Conservation (phyloP, 2,888 invertebrate genomes). For the Ectobius pallidus region DNA sequence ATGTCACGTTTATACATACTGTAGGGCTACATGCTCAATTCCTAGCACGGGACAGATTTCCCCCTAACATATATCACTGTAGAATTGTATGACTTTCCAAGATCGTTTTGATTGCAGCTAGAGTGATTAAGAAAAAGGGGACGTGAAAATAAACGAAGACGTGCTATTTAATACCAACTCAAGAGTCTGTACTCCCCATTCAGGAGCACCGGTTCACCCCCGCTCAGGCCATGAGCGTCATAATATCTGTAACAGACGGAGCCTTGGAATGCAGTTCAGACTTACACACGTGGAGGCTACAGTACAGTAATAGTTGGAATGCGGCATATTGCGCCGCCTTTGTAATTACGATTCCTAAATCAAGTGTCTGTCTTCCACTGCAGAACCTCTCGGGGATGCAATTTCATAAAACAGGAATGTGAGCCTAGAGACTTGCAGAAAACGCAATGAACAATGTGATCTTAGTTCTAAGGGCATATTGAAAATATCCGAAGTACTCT, state of each 20-base stretch:
- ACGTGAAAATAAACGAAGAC: background rate
- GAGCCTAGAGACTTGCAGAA: no score
- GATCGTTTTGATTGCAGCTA: no score
- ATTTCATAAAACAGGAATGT: background rate
- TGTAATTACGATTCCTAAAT: slow-evolving; percentile 39
- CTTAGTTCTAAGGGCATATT: no score
- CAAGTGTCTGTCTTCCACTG: slow-evolving; percentile 12
- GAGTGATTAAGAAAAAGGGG: background rate
- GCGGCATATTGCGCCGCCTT: slow-evolving; percentile 10
- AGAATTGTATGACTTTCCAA: no score
- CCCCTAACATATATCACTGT: no score
- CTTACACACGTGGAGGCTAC: slow-evolving; percentile 1
- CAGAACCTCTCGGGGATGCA: background rate
- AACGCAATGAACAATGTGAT: no score
- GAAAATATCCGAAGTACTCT: no score
- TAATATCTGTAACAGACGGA: slow-evolving; percentile 8
- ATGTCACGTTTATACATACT: no score
- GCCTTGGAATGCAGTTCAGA: slow-evolving; percentile 15
- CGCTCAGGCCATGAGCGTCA: no score
- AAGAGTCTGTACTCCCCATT: background rate
- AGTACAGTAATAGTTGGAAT: slow-evolving; percentile 8
- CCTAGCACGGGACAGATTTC: background rate
- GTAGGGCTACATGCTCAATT: background rate
- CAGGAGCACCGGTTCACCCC: background rate
- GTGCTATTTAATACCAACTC: no score